Conservation (phyloP, 2,113 vertebrate genomes). For the Manacus vitellinus region DNA sequence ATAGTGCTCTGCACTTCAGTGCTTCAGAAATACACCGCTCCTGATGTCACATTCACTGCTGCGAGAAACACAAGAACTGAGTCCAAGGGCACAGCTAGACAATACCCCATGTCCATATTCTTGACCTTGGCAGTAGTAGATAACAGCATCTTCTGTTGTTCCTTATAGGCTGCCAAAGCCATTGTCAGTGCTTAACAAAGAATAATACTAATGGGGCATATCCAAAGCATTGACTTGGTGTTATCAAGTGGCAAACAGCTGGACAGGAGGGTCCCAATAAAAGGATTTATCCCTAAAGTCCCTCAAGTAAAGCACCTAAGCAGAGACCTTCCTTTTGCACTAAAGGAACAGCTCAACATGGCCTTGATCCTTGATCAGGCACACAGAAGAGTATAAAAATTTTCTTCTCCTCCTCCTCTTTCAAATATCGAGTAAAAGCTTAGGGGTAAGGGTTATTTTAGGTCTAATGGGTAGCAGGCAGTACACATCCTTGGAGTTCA, state of each 20-base stretch:
- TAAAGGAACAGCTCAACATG: not conserved
- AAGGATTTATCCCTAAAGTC: not conserved
- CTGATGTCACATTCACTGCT: not conserved
- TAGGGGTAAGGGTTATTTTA: not conserved
- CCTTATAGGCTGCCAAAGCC: not conserved
- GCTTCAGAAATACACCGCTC: not conserved
- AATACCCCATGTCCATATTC: not conserved
- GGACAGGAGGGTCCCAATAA: not conserved
- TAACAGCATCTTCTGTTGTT: not conserved
- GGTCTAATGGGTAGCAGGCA: not conserved
- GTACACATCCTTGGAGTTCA: not conserved
- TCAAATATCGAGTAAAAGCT: not conserved
- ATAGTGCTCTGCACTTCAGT: not conserved
- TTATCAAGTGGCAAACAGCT: not conserved
- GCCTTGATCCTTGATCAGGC: not conserved
- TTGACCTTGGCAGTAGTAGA: not conserved
- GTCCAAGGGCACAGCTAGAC: not conserved
- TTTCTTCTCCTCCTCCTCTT: not conserved
- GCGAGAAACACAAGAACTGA: not conserved
- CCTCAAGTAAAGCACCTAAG: not conserved
- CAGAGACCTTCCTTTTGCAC: not conserved
- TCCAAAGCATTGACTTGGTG: not conserved
- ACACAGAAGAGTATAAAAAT: not conserved
- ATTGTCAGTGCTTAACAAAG: not conserved
- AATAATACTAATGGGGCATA: not conserved